Evolutionary conservation across 2,797 vertebrate species (phyloP).

Genomic region (Perdix hodgsoniae): DNA sequence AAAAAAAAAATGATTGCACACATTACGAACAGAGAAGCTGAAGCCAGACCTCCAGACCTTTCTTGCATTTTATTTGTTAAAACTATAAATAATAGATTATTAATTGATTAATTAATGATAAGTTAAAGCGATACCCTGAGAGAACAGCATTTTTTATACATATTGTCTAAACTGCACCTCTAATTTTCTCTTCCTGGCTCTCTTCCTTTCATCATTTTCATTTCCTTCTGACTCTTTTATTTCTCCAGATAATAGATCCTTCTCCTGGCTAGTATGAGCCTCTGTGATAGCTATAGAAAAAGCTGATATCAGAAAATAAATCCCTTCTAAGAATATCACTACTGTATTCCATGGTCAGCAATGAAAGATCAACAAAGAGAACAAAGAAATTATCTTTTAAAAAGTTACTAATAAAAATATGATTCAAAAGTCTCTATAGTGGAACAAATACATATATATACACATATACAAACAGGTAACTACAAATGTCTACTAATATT

Average conservation of each 20-base stretch:
- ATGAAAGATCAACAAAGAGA: background rate
- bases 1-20: background rate
- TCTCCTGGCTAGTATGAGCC: slow-evolving; percentile 8
- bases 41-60: background rate
- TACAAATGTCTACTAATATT: background rate
- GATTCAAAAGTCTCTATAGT: background rate
- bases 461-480: background rate
- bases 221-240: background rate
- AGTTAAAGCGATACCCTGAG: background rate
- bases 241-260: background rate
- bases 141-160: background rate
- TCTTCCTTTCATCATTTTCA: background rate
- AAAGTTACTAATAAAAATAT: background rate
- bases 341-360: background rate
- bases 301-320: slow-evolving; percentile 12
- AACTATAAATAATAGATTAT: too few relatives aligned
- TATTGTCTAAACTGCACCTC: background rate
- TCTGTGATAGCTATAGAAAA: slow-evolving; percentile 4
- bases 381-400: background rate
- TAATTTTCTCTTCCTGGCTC: background rate
- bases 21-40: background rate
- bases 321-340: slow-evolving; percentile 7
- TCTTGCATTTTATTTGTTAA: background rate
- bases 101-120: too few relatives aligned
- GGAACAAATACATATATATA: background rate